Conservation (phyloP, 1,140 invertebrate genomes). For the Tachypleus tridentatus region DNA sequence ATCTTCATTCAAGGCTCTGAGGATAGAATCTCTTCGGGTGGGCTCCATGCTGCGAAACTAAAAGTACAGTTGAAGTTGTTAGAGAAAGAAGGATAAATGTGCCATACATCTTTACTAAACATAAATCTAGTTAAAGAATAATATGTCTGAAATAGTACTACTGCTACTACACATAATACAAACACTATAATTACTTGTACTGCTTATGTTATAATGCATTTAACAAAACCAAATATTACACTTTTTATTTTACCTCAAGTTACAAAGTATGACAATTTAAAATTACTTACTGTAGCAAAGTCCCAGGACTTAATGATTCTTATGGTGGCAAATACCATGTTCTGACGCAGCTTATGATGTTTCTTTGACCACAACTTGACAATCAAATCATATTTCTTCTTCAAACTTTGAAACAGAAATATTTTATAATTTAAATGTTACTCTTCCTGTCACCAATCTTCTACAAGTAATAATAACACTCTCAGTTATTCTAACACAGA, state of each 20-base stretch:
- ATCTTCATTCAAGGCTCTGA: slow-evolving; percentile 90
- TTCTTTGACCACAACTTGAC: slow-evolving; percentile 91
- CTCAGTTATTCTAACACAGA: too few species aligned
- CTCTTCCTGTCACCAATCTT: too few species aligned
- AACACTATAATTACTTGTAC: too few species aligned
- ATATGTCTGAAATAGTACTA: too few species aligned
- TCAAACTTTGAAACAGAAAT: slow-evolving; percentile 39
- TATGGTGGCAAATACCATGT: slow-evolving; percentile 98
- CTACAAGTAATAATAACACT: too few species aligned
- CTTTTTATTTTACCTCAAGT: too few species aligned
- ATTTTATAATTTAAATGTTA: background rate
- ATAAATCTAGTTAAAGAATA: too few species aligned
- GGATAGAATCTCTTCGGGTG: slow-evolving; percentile 85
- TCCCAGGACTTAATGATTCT: slow-evolving; percentile 95
- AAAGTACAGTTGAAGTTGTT: slow-evolving; percentile 3
- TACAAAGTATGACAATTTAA: background rate
- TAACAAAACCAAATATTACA: too few species aligned
- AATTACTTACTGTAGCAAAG: slow-evolving; percentile 49
- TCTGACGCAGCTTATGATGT: slow-evolving; percentile 81
- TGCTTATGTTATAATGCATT: too few species aligned
- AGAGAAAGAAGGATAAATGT: too few species aligned
- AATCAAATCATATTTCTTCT: slow-evolving; percentile 75
- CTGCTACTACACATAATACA: too few species aligned
- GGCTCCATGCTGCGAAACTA: slow-evolving; percentile 91
- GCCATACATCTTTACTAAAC: too few species aligned